phyloP scores from a whole-genome alignment of 92 coral and sea anemone species.

The Siderastrea radians region DNA sequence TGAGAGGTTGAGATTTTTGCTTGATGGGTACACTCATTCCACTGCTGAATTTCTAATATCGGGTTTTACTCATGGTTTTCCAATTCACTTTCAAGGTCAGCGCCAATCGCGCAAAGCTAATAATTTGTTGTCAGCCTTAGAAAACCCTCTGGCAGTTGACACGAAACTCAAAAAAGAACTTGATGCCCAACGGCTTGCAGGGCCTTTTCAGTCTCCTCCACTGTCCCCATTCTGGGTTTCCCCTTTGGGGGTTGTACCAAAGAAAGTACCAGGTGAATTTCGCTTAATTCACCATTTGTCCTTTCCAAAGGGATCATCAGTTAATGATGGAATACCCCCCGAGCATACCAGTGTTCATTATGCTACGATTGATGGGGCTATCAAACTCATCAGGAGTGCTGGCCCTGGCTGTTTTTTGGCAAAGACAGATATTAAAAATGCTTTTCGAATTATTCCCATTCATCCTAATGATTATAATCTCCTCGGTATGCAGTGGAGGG shows the following conservation, averaged over 20 bases:
- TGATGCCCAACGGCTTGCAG: constrained; percentile 39
- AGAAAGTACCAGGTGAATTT: constrained; percentile 70
- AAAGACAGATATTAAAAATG: constrained; percentile 71
- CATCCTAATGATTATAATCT: constrained; percentile 67
- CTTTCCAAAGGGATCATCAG: constrained; percentile 66
- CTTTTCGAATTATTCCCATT: constrained; percentile 73
- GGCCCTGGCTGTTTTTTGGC: constrained; percentile 67
- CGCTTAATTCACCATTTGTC: constrained; percentile 69
- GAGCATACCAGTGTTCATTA: constrained; percentile 50
- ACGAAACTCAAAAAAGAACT: constrained; percentile 39
- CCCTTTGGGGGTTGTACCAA: constrained; percentile 75
- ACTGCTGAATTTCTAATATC: constrained; percentile 37
- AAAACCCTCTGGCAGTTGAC: constrained; percentile 25
- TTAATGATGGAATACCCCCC: constrained; percentile 70
- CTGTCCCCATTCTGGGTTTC: constrained; percentile 54
- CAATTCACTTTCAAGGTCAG: constrained; percentile 58
- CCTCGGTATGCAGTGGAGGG: constrained; percentile 68
- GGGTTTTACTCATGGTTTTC: constrained; percentile 68
- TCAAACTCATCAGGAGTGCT: constrained; percentile 32
- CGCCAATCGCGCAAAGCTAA: constrained; percentile 3
- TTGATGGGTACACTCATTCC: constrained; percentile 48
- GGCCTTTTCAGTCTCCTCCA: constrained; percentile 64
- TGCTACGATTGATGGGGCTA: constrained; percentile 61
- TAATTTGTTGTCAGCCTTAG: constrained; percentile 29
- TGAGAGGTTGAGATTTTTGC: constrained; percentile 22